Base-by-base conservation (phyloP, 2,888 invertebrate species). In the Stenodema calcarata region DNA sequence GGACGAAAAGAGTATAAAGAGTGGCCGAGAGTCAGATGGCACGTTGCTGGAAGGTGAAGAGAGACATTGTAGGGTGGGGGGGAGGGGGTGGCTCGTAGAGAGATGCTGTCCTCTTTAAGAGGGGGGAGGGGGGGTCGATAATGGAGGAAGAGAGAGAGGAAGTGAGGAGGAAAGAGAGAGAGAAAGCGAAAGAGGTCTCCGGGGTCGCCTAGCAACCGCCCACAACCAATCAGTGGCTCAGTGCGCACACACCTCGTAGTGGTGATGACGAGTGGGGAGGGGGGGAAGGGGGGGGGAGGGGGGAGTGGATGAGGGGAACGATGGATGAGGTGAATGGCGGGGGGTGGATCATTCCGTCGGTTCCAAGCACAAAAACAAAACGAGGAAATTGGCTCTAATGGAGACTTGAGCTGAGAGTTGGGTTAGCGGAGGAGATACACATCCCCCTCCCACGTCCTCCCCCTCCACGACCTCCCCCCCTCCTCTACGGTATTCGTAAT, bases 191-290 rank as follows among this genome's bases (percentile, higher is more conserved):
- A 30, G 28, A 50, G 14, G 62, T 35, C 18, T 35, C 70, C 23
- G 47, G 70, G 54, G 86, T 86, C 42, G 86, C 86, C 79, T 81
- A 47, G 86, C 86, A 76, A 86, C 86, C 73, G 80, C 81, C 86
- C 73, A 86, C 82, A 86, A 86, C 86, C 86, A 86, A 86, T 86
- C 86, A 86, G 85, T 85, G 85, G 76, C 85, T 76, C 85, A 85
- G 79, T 86, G 86, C 80, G 86, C 86, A 86, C 86, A 86, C 86
- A 84, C 84, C 84, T 84, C 73, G 75, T 35, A 2, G 35, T 35
- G 4, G 2, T 2, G 35, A 4, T 2, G 7, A 35, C 35, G 4
- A 4, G 35, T 4, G 2, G 35, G 35, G 35, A 7, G 35, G 35
- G 35, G 35, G 35, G 35, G 35, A 7, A 7, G 35, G 35, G 35